phyloP scores from a whole-genome alignment of 2,888 invertebrate species.

The Elysia crispata region DNA sequence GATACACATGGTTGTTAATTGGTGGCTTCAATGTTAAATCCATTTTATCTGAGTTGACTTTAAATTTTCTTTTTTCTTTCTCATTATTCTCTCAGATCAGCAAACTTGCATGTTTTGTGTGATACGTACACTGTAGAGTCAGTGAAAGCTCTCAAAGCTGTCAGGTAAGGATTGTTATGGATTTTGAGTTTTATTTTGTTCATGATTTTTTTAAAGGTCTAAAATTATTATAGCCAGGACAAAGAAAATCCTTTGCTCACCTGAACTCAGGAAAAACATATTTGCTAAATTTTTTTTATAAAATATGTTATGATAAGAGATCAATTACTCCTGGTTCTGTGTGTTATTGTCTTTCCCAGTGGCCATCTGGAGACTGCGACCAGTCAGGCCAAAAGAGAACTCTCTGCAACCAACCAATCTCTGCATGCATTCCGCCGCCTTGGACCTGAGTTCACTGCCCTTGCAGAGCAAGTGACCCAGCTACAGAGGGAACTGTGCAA shows the following conservation, averaged over 20 bases:
- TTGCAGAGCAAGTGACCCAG: slow-evolving; percentile 69
- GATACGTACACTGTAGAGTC: slow-evolving; percentile 72
- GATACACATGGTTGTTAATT: too few relatives aligned
- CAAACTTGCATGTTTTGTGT: slow-evolving; percentile 70
- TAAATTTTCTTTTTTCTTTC: neutral
- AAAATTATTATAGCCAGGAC: too few relatives aligned
- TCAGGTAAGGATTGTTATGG: too few relatives aligned
- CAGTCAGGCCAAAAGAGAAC: slow-evolving; percentile 62
- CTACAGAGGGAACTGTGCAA: slow-evolving; percentile 71
- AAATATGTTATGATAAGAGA: too few relatives aligned
- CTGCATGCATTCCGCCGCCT: slow-evolving; percentile 69
- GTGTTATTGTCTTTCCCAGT: slow-evolving; percentile 49
- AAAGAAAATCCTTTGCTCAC: too few relatives aligned
- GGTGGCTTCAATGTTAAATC: too few relatives aligned
- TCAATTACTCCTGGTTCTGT: too few relatives aligned
- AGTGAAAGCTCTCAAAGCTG: slow-evolving; percentile 62
- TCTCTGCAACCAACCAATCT: slow-evolving; percentile 60
- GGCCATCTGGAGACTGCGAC: slow-evolving; percentile 60
- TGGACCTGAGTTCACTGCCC: slow-evolving; percentile 69
- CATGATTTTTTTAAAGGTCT: too few relatives aligned
- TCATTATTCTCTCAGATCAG: slow-evolving; percentile 60
- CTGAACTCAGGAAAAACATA: too few relatives aligned
- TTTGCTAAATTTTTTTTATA: too few relatives aligned
- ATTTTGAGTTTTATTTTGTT: too few relatives aligned
- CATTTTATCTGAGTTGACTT: too few relatives aligned